phyloP scores from a whole-genome alignment of 2,113 vertebrate species.

The Oenanthe melanoleuca region DNA sequence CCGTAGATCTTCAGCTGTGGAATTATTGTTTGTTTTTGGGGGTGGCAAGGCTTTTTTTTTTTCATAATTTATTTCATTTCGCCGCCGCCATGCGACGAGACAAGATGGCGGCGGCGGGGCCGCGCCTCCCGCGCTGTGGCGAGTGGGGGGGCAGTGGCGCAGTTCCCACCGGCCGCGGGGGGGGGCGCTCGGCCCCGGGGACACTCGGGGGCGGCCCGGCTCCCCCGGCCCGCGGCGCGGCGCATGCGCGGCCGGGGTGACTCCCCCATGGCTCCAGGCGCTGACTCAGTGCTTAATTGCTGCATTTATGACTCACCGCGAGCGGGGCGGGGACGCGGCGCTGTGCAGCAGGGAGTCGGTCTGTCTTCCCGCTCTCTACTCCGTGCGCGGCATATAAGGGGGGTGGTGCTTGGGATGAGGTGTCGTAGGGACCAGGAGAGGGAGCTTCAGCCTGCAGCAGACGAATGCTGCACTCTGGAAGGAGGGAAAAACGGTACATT shows the following conservation, averaged over 20 bases:
- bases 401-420: neutral
- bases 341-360: neutral
- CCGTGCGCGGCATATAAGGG: accelerated
- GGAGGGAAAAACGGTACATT: neutral
- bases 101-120: too few species aligned
- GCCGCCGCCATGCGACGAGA: too few species aligned
- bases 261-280: neutral
- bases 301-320: conserved; percentile 77
- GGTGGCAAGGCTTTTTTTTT: too few species aligned
- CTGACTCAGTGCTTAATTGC: conserved; percentile 69
- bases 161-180: too few species aligned
- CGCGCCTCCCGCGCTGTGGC: too few species aligned
- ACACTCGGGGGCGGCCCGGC: too few species aligned
- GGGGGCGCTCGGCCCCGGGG: neutral
- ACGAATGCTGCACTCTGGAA: neutral
- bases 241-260: conserved; percentile 43
- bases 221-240: neutral
- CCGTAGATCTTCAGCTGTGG: accelerated
- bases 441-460: conserved; percentile 25
- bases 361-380: neutral
- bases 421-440: conserved; percentile 45
- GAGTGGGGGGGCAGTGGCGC: too few species aligned
- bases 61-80: too few species aligned
- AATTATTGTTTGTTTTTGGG: accelerated
- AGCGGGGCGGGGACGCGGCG: conserved; percentile 21